Evolutionary conservation across 2,797 vertebrate species (phyloP).

Genomic region (Varecia variegata): DNA sequence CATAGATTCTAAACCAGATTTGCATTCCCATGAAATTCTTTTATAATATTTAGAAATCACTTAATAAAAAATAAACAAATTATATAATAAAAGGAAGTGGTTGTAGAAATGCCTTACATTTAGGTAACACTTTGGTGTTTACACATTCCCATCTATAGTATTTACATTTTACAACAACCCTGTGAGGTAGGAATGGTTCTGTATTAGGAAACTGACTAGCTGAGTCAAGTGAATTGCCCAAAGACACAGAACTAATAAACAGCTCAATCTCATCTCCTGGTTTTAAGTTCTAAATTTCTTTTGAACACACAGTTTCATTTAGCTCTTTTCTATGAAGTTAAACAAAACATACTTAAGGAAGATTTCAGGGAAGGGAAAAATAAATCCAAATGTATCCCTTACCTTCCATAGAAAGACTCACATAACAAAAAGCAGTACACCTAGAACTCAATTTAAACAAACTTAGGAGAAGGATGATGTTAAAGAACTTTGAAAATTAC

Average conservation of each 20-base stretch:
- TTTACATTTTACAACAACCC: background rate
- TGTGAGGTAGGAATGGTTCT: background rate
- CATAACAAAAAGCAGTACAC: background rate
- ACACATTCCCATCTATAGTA: background rate
- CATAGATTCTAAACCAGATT: background rate
- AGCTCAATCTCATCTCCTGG: background rate
- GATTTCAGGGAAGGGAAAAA: background rate
- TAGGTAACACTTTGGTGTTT: background rate
- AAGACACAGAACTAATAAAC: background rate
- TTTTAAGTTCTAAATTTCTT: background rate
- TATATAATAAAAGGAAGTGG: background rate
- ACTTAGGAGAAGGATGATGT: background rate
- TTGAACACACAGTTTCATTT: background rate
- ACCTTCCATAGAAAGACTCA: background rate
- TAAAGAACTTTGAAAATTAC: background rate
- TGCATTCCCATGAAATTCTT: background rate
- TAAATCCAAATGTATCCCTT: background rate
- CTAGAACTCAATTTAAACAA: background rate
- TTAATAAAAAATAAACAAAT: conserved; percentile 44
- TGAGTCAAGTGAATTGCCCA: background rate
- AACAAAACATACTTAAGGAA: background rate
- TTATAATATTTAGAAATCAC: background rate
- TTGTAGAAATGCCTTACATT: background rate
- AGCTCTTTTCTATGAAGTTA: background rate
- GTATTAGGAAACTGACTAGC: background rate